These are phyloP conservation scores for Philaethria dido DNA, from an alignment of 2,888 invertebrate genomes.

Conservation along the genomic window DNA sequence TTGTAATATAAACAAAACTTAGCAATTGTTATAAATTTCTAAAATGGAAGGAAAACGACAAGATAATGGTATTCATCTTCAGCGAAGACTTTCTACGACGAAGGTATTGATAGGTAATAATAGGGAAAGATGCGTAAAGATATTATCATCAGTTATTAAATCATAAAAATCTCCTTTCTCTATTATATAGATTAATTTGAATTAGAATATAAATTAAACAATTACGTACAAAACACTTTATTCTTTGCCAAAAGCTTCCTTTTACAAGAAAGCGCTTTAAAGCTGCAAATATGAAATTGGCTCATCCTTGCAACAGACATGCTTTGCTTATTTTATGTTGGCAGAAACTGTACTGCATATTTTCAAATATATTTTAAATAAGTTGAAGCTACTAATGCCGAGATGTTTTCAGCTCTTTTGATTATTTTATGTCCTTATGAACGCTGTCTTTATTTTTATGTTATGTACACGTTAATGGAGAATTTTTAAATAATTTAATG, in stretches of 20 bases:
- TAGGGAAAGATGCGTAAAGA: too few relatives aligned
- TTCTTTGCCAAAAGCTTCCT: slow-evolving; percentile 63
- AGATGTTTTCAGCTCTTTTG: slow-evolving; percentile 30
- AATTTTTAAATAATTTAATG: background rate
- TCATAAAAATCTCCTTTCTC: too few relatives aligned
- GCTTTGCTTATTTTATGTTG: slow-evolving; percentile 58
- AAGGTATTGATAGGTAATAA: too few relatives aligned
- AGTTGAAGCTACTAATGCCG: slow-evolving; percentile 30
- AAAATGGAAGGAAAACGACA: too few relatives aligned
- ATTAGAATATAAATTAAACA: background rate
- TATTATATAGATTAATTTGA: background rate
- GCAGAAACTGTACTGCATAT: slow-evolving; percentile 43
- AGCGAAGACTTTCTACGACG: too few relatives aligned
- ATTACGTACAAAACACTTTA: slow-evolving; percentile 43
- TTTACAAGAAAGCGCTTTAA: slow-evolving; percentile 62
- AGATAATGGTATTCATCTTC: too few relatives aligned
- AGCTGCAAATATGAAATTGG: slow-evolving; percentile 73
- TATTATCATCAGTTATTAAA: too few relatives aligned
- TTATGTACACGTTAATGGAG: background rate
- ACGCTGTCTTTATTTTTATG: slow-evolving; percentile 3
- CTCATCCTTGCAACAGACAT: slow-evolving; percentile 63
- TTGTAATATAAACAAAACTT: too few relatives aligned
- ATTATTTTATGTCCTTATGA: slow-evolving; percentile 25
- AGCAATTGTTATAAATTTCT: background rate
- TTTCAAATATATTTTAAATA: slow-evolving; percentile 39